Conservation (phyloP, 2,888 invertebrate genomes). For the Pseudococcus jackbeardsleyi region DNA sequence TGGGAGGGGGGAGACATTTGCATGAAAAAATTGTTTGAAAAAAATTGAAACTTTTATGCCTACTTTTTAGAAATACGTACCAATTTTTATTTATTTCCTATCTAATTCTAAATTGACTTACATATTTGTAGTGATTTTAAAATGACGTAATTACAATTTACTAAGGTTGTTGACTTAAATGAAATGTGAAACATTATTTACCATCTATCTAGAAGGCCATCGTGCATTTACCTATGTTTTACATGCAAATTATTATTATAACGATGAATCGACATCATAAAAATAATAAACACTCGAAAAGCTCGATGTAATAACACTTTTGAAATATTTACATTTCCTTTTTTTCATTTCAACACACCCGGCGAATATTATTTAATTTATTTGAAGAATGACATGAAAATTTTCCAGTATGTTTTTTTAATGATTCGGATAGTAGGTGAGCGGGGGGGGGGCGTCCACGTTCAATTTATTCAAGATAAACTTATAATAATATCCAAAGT, state of each 20-base stretch:
- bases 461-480: background rate
- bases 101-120: no score
- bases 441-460: background rate
- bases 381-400: background rate
- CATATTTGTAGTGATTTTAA: no score
- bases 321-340: background rate
- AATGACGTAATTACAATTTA: no score
- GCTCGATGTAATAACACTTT: conserved; percentile 2
- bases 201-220: background rate
- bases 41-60: no score
- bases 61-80: no score
- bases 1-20: no score
- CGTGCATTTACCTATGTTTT: background rate
- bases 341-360: background rate
- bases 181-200: background rate
- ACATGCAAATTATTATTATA: conserved; percentile 14
- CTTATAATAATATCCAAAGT: background rate
- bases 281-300: background rate
- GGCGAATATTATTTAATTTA: background rate
- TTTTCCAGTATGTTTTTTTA: background rate
- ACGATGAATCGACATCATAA: conserved; percentile 8
- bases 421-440: background rate
- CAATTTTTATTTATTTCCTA: no score
- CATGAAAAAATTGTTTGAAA: no score
- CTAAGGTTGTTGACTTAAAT: no score